Conservation (phyloP, 2,113 vertebrate genomes). For the Mormyrus iriodes region DNA sequence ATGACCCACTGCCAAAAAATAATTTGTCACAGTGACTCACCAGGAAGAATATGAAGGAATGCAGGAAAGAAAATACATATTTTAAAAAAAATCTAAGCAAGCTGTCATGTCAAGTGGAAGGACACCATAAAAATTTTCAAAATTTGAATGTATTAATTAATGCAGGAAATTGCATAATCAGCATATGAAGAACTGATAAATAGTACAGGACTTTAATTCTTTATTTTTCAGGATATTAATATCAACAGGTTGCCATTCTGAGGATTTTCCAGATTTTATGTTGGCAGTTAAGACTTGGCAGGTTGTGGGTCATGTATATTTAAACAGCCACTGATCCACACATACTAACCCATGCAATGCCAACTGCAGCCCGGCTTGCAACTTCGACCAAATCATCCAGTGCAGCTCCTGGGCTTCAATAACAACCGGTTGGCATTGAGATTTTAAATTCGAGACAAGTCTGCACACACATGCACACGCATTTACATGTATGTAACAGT, state of each 20-base stretch:
- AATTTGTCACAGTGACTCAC: constrained; percentile 15
- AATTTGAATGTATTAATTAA: not conserved
- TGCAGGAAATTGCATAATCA: not conserved
- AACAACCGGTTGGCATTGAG: no score
- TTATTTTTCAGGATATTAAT: not conserved
- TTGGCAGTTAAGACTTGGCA: not conserved
- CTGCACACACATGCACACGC: no score
- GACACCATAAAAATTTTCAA: not conserved
- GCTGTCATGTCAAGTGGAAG: not conserved
- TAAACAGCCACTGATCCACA: not conserved
- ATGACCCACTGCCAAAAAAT: constrained; percentile 1
- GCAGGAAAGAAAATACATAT: not conserved
- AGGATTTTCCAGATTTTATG: not conserved
- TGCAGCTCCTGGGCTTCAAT: no score
- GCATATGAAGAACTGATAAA: not conserved
- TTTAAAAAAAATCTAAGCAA: not conserved
- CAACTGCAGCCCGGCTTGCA: no score
- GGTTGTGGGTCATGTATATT: not conserved
- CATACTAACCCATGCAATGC: not conserved
- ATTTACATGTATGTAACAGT: not conserved
- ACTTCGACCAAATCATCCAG: no score
- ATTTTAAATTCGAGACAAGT: no score
- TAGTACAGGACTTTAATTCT: not conserved
- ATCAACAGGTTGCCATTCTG: not conserved
- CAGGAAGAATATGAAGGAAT: not conserved